A percentile compares a stretch with the other conserved stretches of the same genome.
These are phyloP conservation scores for Trachelipus rathkii DNA, from an alignment of 1,140 invertebrate species.

Conservation along the genomic window DNA sequence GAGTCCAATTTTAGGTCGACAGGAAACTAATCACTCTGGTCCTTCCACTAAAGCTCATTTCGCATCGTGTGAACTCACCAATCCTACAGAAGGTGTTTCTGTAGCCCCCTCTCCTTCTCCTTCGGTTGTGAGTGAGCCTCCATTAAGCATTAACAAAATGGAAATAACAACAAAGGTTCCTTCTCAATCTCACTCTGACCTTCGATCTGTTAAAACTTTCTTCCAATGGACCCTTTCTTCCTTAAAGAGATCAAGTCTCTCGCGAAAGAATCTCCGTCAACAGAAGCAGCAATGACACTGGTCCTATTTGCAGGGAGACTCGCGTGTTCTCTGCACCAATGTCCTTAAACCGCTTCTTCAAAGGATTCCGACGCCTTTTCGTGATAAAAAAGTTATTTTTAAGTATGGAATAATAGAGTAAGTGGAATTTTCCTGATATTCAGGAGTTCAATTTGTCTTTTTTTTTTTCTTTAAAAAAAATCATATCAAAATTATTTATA, in stretches of 20 bases:
- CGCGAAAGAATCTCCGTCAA: background rate
- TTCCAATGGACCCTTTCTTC: slow-evolving; percentile 28
- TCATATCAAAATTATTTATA: too few species aligned
- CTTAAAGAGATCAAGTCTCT: slow-evolving; percentile 25
- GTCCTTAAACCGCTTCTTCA: background rate
- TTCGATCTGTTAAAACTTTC: slow-evolving; percentile 27
- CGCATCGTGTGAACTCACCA: slow-evolving; percentile 25
- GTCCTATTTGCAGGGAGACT: background rate
- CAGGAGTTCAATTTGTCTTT: too few species aligned
- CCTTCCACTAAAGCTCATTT: background rate
- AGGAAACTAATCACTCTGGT: background rate
- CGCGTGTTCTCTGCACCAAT: background rate
- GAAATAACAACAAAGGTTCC: background rate
- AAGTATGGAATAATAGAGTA: too few species aligned
- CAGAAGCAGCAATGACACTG: slow-evolving; percentile 8
- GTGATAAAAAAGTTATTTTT: background rate
- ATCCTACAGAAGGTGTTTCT: slow-evolving; percentile 11
- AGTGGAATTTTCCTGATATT: too few species aligned
- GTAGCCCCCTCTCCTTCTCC: slow-evolving; percentile 26
- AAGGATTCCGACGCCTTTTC: background rate
- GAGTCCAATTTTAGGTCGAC: slow-evolving; percentile 22
- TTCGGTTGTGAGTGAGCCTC: slow-evolving; percentile 26
- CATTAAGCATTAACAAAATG: background rate
- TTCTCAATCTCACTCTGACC: slow-evolving; percentile 19
- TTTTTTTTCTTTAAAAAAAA: too few species aligned